Conservation (phyloP, 2,888 invertebrate genomes). For the Ophraella communa region DNA sequence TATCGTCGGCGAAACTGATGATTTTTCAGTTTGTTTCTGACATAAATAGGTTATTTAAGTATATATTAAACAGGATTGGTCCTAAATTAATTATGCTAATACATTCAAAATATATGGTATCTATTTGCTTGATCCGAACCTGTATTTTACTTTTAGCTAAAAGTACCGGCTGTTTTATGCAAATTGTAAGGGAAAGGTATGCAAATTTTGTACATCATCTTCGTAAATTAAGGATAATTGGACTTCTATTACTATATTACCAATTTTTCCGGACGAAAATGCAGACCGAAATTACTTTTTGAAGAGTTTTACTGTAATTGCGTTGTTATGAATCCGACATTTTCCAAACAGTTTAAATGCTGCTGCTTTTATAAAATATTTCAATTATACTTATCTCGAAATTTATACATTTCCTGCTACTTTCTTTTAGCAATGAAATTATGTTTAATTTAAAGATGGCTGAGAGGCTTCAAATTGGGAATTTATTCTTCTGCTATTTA, state of each 20-base stretch:
- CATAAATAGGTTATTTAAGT: neutral
- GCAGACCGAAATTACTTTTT: neutral
- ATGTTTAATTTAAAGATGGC: no score
- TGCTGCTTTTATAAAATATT: neutral
- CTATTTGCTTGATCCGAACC: no score
- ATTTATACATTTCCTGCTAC: no score
- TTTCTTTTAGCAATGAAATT: no score
- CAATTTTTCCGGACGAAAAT: constrained; percentile 7
- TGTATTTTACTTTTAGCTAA: neutral
- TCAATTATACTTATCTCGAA: no score
- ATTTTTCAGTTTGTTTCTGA: neutral
- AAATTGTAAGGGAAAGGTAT: constrained; percentile 1
- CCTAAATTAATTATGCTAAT: no score
- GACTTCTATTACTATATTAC: constrained; percentile 2
- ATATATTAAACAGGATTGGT: neutral
- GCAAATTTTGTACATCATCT: constrained; percentile 4
- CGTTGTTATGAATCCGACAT: neutral
- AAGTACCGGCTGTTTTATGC: neutral
- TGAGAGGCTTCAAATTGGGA: no score
- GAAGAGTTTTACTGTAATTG: neutral
- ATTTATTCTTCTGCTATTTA: no score
- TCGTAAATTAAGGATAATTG: neutral
- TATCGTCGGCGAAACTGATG: neutral
- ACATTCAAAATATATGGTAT: no score
- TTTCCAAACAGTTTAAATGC: neutral